phyloP scores from a whole-genome alignment of 2,113 vertebrate species.

The Phaetusa simplex region DNA sequence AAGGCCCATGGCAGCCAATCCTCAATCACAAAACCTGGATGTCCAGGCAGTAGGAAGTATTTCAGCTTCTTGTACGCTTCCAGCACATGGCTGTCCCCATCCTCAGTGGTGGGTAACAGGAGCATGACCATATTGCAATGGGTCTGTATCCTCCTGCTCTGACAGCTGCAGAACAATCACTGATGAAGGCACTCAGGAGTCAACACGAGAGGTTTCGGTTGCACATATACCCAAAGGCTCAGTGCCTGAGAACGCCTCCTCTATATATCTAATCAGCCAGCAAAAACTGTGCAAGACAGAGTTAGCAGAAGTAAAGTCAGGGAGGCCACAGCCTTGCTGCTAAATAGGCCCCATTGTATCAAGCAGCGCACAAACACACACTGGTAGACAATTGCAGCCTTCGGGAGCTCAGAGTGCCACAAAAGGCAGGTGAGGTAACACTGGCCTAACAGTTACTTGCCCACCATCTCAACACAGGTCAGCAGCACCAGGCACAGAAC shows the following conservation, averaged over 20 bases:
- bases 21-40: not conserved
- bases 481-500: not conserved
- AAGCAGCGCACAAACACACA: not conserved
- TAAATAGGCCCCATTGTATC: not conserved
- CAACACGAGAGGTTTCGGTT: not conserved
- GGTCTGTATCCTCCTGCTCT: not conserved
- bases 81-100: not conserved
- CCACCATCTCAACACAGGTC: not conserved
- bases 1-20: not conserved
- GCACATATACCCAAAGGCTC: not conserved
- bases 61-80: not conserved
- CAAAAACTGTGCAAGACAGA: not conserved
- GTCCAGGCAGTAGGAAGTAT: not conserved
- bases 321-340: not conserved
- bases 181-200: not conserved
- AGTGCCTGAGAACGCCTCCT: not conserved
- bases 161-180: not conserved
- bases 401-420: not conserved
- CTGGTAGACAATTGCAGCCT: not conserved
- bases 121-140: not conserved
- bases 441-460: not conserved
- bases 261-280: not conserved
- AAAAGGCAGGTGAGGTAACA: not conserved
- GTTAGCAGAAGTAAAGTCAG: not conserved
- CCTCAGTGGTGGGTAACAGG: not conserved